A percentile compares a stretch with the other conserved stretches of the same genome.
phyloP scores from a whole-genome alignment of 2,888 invertebrate genomes.

The Cryptus armator region DNA sequence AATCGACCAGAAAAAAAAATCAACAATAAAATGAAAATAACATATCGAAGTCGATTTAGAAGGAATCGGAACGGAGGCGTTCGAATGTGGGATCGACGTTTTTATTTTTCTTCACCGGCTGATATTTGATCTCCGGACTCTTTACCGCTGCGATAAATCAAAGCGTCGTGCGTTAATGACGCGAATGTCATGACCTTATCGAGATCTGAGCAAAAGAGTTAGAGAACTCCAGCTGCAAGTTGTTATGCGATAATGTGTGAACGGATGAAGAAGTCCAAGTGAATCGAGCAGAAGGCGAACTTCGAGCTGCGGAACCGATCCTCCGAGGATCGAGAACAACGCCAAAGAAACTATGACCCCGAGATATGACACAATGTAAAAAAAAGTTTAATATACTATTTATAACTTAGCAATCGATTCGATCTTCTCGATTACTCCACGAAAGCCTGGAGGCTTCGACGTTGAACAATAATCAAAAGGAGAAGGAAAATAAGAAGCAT shows the following conservation, averaged over 20 bases:
- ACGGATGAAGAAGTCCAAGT: constrained; percentile 10
- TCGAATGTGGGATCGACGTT: constrained; percentile 9
- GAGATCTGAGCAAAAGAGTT: constrained; percentile 50
- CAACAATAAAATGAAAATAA: neutral
- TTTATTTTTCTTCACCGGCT: constrained; percentile 49
- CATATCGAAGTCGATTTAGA: neutral
- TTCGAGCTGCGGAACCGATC: neutral
- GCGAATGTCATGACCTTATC: constrained; percentile 69
- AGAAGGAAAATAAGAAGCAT: constrained; percentile 1
- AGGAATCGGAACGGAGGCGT: constrained; percentile 16
- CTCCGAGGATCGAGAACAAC: constrained; percentile 11
- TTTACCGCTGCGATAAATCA: constrained; percentile 63
- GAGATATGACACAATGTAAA: neutral
- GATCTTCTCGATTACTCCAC: neutral
- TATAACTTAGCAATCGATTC: neutral
- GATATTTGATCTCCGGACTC: constrained; percentile 57
- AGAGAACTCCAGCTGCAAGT: constrained; percentile 6
- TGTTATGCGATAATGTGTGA: constrained; percentile 27
- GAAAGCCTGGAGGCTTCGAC: neutral
- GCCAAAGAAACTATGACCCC: neutral
- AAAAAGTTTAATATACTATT: neutral
- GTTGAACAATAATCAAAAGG: neutral
- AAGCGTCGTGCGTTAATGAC: constrained; percentile 67
- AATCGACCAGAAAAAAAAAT: neutral
- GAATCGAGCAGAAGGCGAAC: neutral